Percentiles rank a stretch among this genome's conserved stretches.
phyloP scores from a whole-genome alignment of 2,888 invertebrate species.

The Drosophila falleni region DNA sequence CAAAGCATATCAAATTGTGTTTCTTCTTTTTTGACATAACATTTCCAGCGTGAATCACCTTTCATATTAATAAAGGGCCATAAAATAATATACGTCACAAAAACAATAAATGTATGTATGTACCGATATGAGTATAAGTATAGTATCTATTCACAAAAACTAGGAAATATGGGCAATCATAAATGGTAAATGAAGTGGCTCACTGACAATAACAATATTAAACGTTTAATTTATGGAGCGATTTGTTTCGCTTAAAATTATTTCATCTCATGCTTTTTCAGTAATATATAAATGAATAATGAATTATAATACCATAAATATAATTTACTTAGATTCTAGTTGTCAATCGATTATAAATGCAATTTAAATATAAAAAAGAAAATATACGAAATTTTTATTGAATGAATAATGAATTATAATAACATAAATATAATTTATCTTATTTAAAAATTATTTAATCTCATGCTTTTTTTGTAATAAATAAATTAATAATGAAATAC shows the following conservation, averaged over 20 bases:
- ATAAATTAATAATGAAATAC: too few relatives aligned
- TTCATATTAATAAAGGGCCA: constrained; percentile 9
- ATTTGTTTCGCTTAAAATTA: neutral
- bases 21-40: neutral
- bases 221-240: neutral
- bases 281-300: too few relatives aligned
- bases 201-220: neutral
- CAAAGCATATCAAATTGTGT: neutral
- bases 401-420: too few relatives aligned
- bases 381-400: too few relatives aligned
- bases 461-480: too few relatives aligned
- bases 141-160: neutral
- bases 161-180: constrained; percentile 6
- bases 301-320: too few relatives aligned
- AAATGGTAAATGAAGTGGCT: constrained; percentile 23
- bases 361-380: too few relatives aligned
- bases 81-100: constrained; percentile 32
- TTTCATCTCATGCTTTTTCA: neutral
- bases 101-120: constrained; percentile 1
- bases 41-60: constrained; percentile 37
- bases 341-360: too few relatives aligned
- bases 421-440: too few relatives aligned
- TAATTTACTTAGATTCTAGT: too few relatives aligned
- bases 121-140: neutral
- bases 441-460: too few relatives aligned